phyloP scores from a whole-genome alignment of 2,888 invertebrate genomes.

The Philhelius pedissequus region DNA sequence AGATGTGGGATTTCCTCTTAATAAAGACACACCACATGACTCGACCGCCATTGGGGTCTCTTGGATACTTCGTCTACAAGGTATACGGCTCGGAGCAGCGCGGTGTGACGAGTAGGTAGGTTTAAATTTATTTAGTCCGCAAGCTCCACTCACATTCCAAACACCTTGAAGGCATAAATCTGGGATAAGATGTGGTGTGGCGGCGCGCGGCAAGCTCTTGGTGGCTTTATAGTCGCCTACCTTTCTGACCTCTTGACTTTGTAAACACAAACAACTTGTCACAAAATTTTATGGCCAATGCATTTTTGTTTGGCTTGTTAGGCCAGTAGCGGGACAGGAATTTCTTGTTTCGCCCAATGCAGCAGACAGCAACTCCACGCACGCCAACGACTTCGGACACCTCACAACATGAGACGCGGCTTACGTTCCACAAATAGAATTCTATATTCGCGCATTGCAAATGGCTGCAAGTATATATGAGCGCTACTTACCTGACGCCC shows the following conservation, averaged over 20 bases:
- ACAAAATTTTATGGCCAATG: constrained; percentile 49
- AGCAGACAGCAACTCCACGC: not conserved
- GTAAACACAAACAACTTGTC: constrained; percentile 52
- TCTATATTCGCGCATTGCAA: constrained; percentile 53
- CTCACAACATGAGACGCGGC: not conserved
- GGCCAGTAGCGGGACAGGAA: constrained; percentile 27
- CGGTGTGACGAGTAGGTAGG: not conserved
- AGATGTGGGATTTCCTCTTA: constrained; percentile 44
- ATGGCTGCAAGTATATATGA: constrained; percentile 21
- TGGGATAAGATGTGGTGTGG: not conserved
- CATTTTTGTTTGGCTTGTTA: constrained; percentile 30
- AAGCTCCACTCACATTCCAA: constrained; percentile 3
- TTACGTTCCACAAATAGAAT: constrained; percentile 47
- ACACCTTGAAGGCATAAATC: not conserved
- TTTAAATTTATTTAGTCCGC: not conserved
- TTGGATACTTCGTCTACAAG: not conserved
- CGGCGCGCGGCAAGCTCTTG: not conserved
- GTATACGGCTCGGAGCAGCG: too few species aligned
- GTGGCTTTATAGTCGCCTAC: constrained; percentile 23
- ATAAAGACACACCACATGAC: constrained; percentile 7
- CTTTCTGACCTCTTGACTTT: constrained; percentile 65
- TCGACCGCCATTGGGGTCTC: not conserved
- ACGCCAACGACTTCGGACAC: not conserved
- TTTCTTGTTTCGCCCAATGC: constrained; percentile 38
- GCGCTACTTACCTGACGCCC: constrained; percentile 51